Evolutionary conservation across 2,888 invertebrate genomes (phyloP).

Genomic region (Phrixothrix hirtus): DNA sequence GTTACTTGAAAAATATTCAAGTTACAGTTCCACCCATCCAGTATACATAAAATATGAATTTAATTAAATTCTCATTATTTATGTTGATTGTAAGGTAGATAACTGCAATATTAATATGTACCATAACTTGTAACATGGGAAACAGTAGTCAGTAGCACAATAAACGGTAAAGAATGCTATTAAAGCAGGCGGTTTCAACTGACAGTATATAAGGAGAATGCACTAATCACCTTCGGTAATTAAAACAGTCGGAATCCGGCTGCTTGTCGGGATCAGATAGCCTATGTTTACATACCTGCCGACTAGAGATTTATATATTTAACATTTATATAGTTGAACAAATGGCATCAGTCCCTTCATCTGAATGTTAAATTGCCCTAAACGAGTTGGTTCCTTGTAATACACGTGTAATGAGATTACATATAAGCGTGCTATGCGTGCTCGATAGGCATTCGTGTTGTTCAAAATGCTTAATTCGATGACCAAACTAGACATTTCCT

Average conservation of each 20-base stretch:
- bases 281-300: slow-evolving; percentile 22
- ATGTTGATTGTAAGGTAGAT: slow-evolving; percentile 44
- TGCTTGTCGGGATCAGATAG: slow-evolving; percentile 34
- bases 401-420: slow-evolving; percentile 36
- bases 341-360: slow-evolving; percentile 12
- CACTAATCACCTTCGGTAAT: slow-evolving; percentile 40
- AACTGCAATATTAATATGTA: slow-evolving; percentile 35
- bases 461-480: slow-evolving; percentile 5
- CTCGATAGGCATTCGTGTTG: slow-evolving; percentile 2
- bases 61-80: slow-evolving; percentile 50
- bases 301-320: slow-evolving; percentile 14
- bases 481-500: no score
- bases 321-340: slow-evolving; percentile 6
- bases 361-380: slow-evolving; percentile 35
- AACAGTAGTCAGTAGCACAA: slow-evolving; percentile 24
- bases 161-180: slow-evolving; percentile 30
- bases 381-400: slow-evolving; percentile 31
- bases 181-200: slow-evolving; percentile 25
- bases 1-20: slow-evolving; percentile 11
- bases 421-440: slow-evolving; percentile 15
- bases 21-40: slow-evolving; percentile 7
- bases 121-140: slow-evolving; percentile 30
- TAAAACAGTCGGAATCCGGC: slow-evolving; percentile 45
- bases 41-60: slow-evolving; percentile 40
- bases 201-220: slow-evolving; percentile 34